phyloP scores from a whole-genome alignment of 2,113 vertebrate genomes.

The Cololabis saira region DNA sequence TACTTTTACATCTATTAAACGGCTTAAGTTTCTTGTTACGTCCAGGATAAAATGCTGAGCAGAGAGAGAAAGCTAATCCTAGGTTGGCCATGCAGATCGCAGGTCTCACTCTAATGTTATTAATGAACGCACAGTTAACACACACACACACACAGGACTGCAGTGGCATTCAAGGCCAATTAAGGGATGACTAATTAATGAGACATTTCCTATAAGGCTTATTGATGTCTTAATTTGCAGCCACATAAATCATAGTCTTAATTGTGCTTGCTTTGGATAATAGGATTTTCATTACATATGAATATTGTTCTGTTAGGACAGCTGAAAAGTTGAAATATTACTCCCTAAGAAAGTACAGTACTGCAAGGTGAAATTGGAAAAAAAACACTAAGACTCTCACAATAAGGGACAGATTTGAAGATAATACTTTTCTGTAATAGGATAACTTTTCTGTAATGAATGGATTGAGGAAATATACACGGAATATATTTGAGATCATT shows the following conservation, averaged over 20 bases:
- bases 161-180: conserved; percentile 75
- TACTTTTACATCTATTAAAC: no score
- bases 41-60: conserved; percentile 12
- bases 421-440: no score
- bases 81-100: conserved; percentile 24
- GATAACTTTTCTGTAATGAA: no score
- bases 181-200: conserved; percentile 77
- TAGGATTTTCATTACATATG: conserved; percentile 46
- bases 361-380: neutral
- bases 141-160: conserved; percentile 37
- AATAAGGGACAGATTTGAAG: no score
- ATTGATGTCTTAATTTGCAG: conserved; percentile 75
- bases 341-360: neutral
- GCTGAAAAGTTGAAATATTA: conserved; percentile 21
- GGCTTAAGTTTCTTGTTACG: no score
- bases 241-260: conserved; percentile 69
- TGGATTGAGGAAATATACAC: no score
- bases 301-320: conserved; percentile 43
- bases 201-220: conserved; percentile 76
- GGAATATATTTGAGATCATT: no score
- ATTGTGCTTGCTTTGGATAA: conserved; percentile 53
- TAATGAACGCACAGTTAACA: conserved; percentile 61
- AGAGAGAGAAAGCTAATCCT: conserved; percentile 48
- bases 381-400: no score
- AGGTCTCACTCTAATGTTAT: conserved; percentile 43